Evolutionary conservation across 30 jellyfish, hydroid and myxozoan species (phyloP), one percentile per base, ranked within the genome.

Genomic region (Nemopilema nomurai): DNA sequence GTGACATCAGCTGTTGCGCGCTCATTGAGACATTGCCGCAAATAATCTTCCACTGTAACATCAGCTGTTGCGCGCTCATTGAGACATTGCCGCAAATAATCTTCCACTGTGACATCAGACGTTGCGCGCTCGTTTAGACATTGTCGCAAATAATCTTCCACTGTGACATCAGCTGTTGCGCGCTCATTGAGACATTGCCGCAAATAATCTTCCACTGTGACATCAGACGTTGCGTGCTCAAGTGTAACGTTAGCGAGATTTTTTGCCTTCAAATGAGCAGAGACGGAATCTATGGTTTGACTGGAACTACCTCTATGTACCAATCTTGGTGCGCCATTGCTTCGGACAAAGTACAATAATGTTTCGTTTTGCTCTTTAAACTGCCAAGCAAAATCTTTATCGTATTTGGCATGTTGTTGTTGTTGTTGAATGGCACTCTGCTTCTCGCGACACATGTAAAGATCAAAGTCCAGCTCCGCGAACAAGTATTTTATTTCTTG

Each of bases 391-490:
- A 62, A 49, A 49, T 22, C 64, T 24, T 41, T 41, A 3, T 41
- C 9, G 57, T 41, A 41, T 27, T 32, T 41, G 50, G 73, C 51
- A 8, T 21, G 20, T 1, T 20, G 49, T n/a, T 49, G 69, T 21
- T 62, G 85, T 30, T 75, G 20, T 64, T 22, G n/a, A 16, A 19
- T 1, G 26, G 63, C 18, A 17, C 41, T 26, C 67, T 78, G 79
- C 74, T 70, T 83, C 18, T 71, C 79, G n/a, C 86, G 76, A 31
- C 92, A 83, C 92, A 83, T 83, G 32, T 76, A 83, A 79, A 83
- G 66, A 49, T 83, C 92, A 73, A 83, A 83, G 51, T 83, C 92
- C 1, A 83, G 74, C 49, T 83, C 92, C 7, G 92, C 92, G 32
- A 32, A 62, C 23, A 83, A 72, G 65, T 83, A 83, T 33, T 83